Conservation (phyloP, 2,888 invertebrate genomes). For the Drosophila yooni region DNA sequence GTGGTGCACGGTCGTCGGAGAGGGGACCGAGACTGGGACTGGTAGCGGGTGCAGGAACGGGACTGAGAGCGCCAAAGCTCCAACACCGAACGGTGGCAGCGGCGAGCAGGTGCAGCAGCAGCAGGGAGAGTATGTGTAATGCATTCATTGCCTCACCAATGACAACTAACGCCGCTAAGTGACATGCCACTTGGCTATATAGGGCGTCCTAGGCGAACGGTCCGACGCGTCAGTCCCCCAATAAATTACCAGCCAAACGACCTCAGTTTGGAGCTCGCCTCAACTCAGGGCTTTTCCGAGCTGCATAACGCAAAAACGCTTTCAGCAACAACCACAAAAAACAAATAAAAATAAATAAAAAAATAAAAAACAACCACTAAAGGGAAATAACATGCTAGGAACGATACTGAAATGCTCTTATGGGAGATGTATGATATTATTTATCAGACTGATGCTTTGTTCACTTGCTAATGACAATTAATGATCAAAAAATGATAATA, state of each 20-base stretch:
- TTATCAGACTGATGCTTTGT: background rate
- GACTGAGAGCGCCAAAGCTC: slow-evolving; percentile 55
- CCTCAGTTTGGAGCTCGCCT: slow-evolving; percentile 43
- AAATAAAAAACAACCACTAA: background rate
- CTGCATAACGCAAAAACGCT: slow-evolving; percentile 38
- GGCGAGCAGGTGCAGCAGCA: slow-evolving; percentile 47
- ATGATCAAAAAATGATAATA: background rate
- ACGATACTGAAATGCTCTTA: slow-evolving; percentile 32
- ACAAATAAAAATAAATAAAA: slow-evolving; percentile 4
- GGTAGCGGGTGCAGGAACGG: background rate
- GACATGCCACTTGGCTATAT: slow-evolving; percentile 60
- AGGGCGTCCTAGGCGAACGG: slow-evolving; percentile 39
- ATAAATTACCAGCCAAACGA: slow-evolving; percentile 62
- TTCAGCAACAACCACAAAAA: slow-evolving; percentile 8
- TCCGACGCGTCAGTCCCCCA: slow-evolving; percentile 9
- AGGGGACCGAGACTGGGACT: slow-evolving; percentile 1
- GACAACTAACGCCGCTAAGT: slow-evolving; percentile 55
- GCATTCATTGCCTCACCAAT: slow-evolving; percentile 53
- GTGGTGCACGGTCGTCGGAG: slow-evolving; percentile 35
- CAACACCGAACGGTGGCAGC: slow-evolving; percentile 32
- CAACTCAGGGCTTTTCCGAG: slow-evolving; percentile 67
- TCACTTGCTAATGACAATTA: background rate
- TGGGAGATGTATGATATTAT: background rate
- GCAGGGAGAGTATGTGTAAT: slow-evolving; percentile 36
- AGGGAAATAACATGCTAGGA: background rate